Conservation (phyloP, 2,113 vertebrate species). For the Laticauda colubrina region DNA sequence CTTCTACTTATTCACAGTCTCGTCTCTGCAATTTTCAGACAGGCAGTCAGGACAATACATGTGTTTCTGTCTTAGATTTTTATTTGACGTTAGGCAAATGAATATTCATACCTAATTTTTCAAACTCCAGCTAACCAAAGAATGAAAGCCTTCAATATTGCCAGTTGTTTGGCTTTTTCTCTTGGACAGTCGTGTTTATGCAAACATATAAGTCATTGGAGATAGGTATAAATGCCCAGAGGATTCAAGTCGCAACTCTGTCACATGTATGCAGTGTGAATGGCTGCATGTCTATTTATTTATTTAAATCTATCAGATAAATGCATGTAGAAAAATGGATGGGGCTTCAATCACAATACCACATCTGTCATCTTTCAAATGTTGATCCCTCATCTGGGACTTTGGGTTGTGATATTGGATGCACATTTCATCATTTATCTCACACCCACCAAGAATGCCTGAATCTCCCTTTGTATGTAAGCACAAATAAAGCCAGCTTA, state of each 20-base stretch:
- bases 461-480: neutral
- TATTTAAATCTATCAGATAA: neutral
- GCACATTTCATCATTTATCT: neutral
- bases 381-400: neutral
- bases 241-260: neutral
- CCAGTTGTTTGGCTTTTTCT: neutral
- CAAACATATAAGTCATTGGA: neutral
- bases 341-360: neutral
- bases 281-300: neutral
- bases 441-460: neutral
- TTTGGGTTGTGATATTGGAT: neutral
- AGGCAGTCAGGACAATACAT: neutral
- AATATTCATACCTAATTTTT: neutral
- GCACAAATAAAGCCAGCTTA: neutral
- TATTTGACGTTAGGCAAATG: constrained; percentile 19
- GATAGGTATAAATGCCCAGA: neutral
- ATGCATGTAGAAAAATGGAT: neutral
- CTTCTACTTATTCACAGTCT: neutral
- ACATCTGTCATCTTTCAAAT: neutral
- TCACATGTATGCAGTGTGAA: neutral
- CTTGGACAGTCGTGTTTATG: neutral
- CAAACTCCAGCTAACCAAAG: neutral
- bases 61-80: constrained; percentile 10
- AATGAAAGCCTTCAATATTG: neutral
- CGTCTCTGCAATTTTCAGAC: constrained; percentile 21